A percentile compares a stretch with the other conserved stretches of the same genome.
Conservation (phyloP, 2,888 invertebrate genomes). For the Plagodis pulveraria region DNA sequence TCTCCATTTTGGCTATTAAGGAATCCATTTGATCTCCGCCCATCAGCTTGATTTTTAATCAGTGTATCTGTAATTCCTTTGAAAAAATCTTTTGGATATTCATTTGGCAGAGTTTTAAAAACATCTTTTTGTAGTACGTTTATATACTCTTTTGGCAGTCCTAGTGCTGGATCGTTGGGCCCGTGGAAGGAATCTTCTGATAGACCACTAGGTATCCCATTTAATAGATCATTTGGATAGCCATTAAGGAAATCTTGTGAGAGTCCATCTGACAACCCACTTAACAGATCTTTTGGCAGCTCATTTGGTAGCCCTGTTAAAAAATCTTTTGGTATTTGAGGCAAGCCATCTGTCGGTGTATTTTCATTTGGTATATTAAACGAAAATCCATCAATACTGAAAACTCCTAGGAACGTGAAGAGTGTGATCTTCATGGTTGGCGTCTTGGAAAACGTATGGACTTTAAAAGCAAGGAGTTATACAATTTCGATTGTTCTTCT, state of each 20-base stretch:
- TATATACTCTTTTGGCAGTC: neutral
- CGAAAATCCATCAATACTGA: constrained; percentile 7
- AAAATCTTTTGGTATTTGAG: neutral
- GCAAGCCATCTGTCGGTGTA: neutral
- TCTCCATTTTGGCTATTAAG: neutral
- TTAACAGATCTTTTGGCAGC: neutral
- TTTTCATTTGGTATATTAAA: constrained; percentile 5
- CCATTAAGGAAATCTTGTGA: neutral
- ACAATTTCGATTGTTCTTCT: constrained; percentile 25
- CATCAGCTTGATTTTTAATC: neutral
- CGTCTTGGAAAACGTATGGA: constrained; percentile 2
- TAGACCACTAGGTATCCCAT: constrained; percentile 2
- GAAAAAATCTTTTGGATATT: neutral
- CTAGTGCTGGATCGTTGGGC: constrained; percentile 4
- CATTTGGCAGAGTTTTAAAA: neutral
- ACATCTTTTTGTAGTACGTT: neutral
- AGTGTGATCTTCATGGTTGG: constrained; percentile 24
- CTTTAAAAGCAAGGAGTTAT: constrained; percentile 9
- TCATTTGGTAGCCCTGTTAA: neutral
- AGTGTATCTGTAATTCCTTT: neutral
- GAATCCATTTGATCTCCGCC: neutral
- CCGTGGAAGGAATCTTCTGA: neutral
- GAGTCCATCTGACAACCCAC: constrained; percentile 1
- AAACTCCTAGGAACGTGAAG: constrained; percentile 6
- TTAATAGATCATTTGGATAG: neutral